Base-by-base conservation (phyloP, 2,113 vertebrate species). In the Heliornis fulica region DNA sequence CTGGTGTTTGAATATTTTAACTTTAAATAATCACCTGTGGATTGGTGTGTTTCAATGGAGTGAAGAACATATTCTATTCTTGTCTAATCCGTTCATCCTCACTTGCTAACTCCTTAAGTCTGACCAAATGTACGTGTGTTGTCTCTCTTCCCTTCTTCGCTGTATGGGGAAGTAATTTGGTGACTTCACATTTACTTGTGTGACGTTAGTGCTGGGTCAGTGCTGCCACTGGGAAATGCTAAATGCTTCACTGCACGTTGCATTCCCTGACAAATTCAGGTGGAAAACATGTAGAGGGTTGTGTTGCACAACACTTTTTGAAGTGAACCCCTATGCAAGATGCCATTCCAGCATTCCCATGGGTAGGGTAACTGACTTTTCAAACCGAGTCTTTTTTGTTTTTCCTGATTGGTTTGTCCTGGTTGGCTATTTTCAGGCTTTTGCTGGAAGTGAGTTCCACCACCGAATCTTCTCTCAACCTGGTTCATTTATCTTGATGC, bases 1-100 rank as follows among this genome's bases (percentile, higher is more conserved):
- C 45, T 54, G 81, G 40, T 80, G 53, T 84, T 78, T 93, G 95
- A 94, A 74, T 96, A 90, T 87, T 95, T 83, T 90, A 77, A 69
- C 61, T 87, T 87, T 45, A 68, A 96, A 91, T 83, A 85, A 53
- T 88, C 16, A 63, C 76, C 57, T 71, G 29, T 53, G 64, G 43
- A 83, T 81, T 65, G 53, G 13, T 63, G 43, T 93, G 59, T 66
- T 83, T 71, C 95, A 92, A 66, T 69, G 34, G 64, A 93, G 69
- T 7, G 3, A 56, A 53, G 69, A 89, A 77, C 40, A 36, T 87
- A 64, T 26, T 66, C 65, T 78, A 14, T 87, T 96, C 60, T 68
- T 84, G 56, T 92, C 69, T 92, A 61, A 84, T 61, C 20, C 23
- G 20, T 91, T 89, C 48, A 60, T 82, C 26, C 28, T 89, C 28